Percentiles rank a stretch among this genome's conserved stretches.
Evolutionary conservation across 1,140 invertebrate genomes (phyloP).

Genomic region (Acromyrmex heyeri): DNA sequence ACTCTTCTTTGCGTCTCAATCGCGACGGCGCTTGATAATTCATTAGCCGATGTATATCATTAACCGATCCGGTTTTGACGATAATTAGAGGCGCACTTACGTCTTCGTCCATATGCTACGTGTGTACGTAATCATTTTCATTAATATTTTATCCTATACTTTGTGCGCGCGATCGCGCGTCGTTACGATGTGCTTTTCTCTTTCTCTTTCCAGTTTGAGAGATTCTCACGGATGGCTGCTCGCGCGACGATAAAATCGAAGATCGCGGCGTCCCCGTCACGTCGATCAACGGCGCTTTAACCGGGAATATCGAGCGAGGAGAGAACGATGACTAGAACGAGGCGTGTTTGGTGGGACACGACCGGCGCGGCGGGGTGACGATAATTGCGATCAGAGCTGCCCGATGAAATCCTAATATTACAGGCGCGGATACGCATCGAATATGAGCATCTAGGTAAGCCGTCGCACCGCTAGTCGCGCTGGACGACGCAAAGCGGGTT

Average conservation of each 20-base stretch:
- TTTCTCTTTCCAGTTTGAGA: slow-evolving; percentile 18
- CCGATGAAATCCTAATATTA: slow-evolving; percentile 84
- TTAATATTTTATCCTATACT: slow-evolving; percentile 32
- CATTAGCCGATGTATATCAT: slow-evolving; percentile 23
- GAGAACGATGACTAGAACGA: slow-evolving; percentile 35
- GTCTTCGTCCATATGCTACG: background rate
- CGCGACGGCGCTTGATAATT: background rate
- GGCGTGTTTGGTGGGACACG: slow-evolving; percentile 24
- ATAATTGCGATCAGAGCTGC: slow-evolving; percentile 75
- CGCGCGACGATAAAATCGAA: slow-evolving; percentile 54
- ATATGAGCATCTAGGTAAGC: slow-evolving; percentile 75
- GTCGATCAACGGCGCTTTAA: slow-evolving; percentile 64
- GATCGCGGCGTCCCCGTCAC: slow-evolving; percentile 39
- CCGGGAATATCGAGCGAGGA: slow-evolving; percentile 63
- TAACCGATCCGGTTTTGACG: slow-evolving; percentile 38
- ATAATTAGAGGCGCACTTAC: slow-evolving; percentile 34
- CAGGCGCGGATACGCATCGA: slow-evolving; percentile 76
- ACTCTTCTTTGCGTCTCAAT: slow-evolving; percentile 37
- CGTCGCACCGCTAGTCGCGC: slow-evolving; percentile 71
- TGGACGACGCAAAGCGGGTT: slow-evolving; percentile 65
- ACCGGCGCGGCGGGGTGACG: slow-evolving; percentile 65
- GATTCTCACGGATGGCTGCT: slow-evolving; percentile 41
- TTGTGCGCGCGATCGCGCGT: background rate
- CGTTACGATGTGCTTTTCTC: background rate
- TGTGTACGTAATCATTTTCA: background rate